Conservation (phyloP, 2,797 vertebrate genomes). For the Acanthopagrus latus region DNA sequence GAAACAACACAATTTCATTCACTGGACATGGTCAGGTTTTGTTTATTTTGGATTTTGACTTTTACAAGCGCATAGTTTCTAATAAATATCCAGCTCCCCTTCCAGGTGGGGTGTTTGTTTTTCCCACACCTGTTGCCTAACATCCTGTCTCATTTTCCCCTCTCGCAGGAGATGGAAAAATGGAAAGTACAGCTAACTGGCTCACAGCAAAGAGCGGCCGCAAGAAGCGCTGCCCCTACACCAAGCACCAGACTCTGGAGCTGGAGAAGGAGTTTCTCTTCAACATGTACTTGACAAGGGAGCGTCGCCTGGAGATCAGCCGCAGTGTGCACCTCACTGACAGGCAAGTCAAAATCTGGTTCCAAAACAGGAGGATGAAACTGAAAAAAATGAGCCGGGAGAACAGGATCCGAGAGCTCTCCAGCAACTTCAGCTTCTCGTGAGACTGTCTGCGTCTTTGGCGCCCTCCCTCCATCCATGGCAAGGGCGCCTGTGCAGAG, state of each 20-base stretch:
- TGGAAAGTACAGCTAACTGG: constrained; percentile 94
- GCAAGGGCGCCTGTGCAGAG: constrained; percentile 67
- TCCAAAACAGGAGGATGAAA: constrained; percentile 99
- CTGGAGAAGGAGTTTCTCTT: constrained; percentile 99
- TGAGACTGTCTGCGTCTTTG: constrained; percentile 86
- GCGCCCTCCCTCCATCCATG: constrained; percentile 73
- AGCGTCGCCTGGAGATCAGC: constrained; percentile 99
- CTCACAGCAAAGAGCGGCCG: constrained; percentile 97
- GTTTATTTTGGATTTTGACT: constrained; percentile 5
- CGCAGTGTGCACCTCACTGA: constrained; percentile 98
- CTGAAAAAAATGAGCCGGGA: constrained; percentile 99
- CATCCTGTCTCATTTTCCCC: constrained; percentile 53
- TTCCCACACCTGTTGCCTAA: constrained; percentile 62
- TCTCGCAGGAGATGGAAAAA: constrained; percentile 90
- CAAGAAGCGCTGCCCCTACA: constrained; percentile 98
- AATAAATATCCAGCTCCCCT: not conserved
- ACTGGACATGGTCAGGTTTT: not conserved
- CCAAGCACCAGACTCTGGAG: constrained; percentile 98
- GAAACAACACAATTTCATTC: not conserved
- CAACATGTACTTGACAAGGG: constrained; percentile 99
- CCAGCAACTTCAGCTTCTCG: constrained; percentile 97
- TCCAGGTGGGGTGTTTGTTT: not conserved
- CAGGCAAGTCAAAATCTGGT: constrained; percentile 99
- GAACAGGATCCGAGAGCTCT: constrained; percentile 97
- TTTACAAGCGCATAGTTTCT: not conserved